A percentile compares a stretch with the other conserved stretches of the same genome.
These are phyloP conservation scores for Polyploca ridens DNA, from an alignment of 2,888 invertebrate genomes.

Conservation along the genomic window DNA sequence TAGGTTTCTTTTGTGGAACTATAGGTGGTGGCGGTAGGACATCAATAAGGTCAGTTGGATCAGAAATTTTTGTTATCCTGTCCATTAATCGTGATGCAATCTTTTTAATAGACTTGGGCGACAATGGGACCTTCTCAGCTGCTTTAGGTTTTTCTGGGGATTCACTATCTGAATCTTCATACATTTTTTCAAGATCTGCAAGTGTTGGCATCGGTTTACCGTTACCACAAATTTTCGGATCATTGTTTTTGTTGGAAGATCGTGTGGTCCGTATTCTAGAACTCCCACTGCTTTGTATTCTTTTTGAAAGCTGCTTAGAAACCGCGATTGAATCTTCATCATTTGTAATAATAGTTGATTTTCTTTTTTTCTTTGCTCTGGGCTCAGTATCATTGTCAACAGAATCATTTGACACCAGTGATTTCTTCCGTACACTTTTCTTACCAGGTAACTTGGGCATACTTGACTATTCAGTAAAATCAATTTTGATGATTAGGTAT, in stretches of 20 bases:
- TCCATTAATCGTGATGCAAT: slow-evolving; percentile 31
- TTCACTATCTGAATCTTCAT: slow-evolving; percentile 43
- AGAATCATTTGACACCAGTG: not conserved
- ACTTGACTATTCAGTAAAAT: not conserved
- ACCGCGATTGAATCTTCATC: slow-evolving; percentile 23
- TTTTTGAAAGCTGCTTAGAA: slow-evolving; percentile 27
- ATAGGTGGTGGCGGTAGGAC: slow-evolving; percentile 31
- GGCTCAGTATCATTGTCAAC: not conserved
- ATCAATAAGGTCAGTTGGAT: slow-evolving; percentile 20
- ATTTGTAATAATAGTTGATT: not conserved
- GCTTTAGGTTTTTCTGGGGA: not conserved
- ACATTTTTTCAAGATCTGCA: slow-evolving; percentile 50
- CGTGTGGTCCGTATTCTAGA: slow-evolving; percentile 18
- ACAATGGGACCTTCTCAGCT: slow-evolving; percentile 18
- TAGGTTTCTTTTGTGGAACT: slow-evolving; percentile 40
- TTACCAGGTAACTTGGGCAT: not conserved
- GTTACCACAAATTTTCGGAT: slow-evolving; percentile 36
- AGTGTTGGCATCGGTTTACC: slow-evolving; percentile 51
- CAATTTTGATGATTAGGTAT: too few species aligned
- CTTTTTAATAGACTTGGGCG: slow-evolving; percentile 29
- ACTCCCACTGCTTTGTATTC: slow-evolving; percentile 20
- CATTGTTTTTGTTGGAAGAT: slow-evolving; percentile 18
- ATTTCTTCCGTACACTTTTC: not conserved
- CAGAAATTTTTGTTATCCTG: slow-evolving; percentile 27
- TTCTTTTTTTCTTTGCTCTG: not conserved